These are phyloP conservation scores for Corbicula japonica DNA, from an alignment of 2,888 invertebrate species.

Conservation along the genomic window DNA sequence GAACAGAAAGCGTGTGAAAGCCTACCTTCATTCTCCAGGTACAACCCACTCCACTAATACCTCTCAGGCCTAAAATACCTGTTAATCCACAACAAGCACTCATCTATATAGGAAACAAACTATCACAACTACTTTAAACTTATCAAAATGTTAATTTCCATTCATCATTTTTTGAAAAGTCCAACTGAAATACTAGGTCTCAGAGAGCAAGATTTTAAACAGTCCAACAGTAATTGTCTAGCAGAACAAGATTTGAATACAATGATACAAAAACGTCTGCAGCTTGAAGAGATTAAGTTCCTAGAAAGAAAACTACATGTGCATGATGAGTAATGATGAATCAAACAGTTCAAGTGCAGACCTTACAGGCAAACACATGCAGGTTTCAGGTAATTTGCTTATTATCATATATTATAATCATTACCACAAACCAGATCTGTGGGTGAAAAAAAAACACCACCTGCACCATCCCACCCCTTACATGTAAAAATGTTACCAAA, in stretches of 20 bases:
- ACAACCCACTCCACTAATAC: conserved; percentile 21
- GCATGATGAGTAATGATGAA: conserved; percentile 15
- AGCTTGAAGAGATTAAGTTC: not conserved
- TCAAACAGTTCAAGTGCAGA: conserved; percentile 23
- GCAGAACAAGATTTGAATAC: no score
- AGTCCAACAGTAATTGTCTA: no score
- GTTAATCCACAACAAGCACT: conserved; percentile 40
- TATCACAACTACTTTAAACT: not conserved
- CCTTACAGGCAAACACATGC: not conserved
- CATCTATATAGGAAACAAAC: conserved; percentile 9
- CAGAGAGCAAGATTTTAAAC: no score
- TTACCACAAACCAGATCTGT: not conserved
- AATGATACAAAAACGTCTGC: no score
- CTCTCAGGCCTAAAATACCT: conserved; percentile 30
- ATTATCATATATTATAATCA: not conserved
- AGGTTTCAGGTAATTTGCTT: conserved; percentile 5
- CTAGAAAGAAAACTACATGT: no score
- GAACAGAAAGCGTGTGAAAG: not conserved
- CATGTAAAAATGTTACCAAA: not conserved
- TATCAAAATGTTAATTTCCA: not conserved
- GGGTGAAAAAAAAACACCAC: no score
- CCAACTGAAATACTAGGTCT: no score
- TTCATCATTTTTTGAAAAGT: no score
- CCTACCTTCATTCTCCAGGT: conserved; percentile 34
- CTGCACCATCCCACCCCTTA: no score